Evolutionary conservation across 1,140 invertebrate genomes (phyloP), one percentile per base, ranked within the genome.

Genomic region (Drosophila virilis): DNA sequence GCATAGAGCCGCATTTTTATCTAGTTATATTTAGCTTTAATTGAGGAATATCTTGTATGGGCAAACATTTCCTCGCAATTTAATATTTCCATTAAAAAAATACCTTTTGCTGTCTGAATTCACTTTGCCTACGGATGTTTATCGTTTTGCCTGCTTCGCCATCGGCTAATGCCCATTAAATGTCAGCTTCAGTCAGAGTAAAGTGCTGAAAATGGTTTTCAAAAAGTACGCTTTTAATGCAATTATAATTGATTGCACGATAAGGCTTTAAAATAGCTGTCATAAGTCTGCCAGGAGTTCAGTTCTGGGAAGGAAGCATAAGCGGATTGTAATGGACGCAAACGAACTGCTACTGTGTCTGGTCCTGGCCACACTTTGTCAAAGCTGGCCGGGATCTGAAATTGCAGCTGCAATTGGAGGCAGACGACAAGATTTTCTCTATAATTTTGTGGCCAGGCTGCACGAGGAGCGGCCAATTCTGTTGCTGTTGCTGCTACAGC

Each of bases 401-500:
- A 38, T 40, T 5, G 13, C 33, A 10, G 40, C 8, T 22, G 32
- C 9, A 67, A 45, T n/a, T 37, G 42, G 22, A 45, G 59, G 15
- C n/a, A 12, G 22, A 1, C 64, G 55, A 0, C 46, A 37, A 0
- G 6, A 40, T 5, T 52, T 59, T n/a, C 62, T 80, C 0, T 51
- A 51, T 13, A 37, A 61, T 6, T 68, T 80, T 5, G 32, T 86
- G 1, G 9, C 38, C 1, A 51, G 35, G 1, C 65, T 82, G 13
- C 12, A 88, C 10, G 6, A 22, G 7, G 76, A 88, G 38, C n/a
- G 6, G 12, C 6, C 12, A 6, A 37, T 77, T 70, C 33, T 35
- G 6, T 46, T 54, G 3, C 13, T 74, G 1, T 38, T 86, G 1
- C 10, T 86, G 7, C 51, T 86, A 61, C 76, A 83, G 62, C 77